phyloP scores from a whole-genome alignment of 2,797 vertebrate species.

The Protosalanx chinensis region DNA sequence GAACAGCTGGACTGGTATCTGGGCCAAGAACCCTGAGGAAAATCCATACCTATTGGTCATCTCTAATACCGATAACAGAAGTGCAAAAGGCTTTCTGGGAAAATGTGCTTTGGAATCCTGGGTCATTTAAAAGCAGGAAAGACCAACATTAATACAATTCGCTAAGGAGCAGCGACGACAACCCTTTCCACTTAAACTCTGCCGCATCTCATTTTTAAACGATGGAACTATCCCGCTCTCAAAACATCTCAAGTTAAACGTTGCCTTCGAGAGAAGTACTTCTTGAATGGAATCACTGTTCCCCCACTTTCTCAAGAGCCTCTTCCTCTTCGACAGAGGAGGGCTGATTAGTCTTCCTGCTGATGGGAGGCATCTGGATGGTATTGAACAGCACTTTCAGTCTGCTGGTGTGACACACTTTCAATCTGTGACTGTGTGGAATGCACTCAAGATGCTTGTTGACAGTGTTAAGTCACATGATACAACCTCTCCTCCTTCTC shows the following conservation, averaged over 20 bases:
- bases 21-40: conserved; percentile 4
- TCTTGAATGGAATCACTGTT: neutral
- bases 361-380: conserved; percentile 34
- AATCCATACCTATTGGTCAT: conserved; percentile 22
- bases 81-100: conserved; percentile 17
- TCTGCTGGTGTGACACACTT: conserved; percentile 21
- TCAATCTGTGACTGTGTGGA: conserved; percentile 29
- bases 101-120: conserved; percentile 24
- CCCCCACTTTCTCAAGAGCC: neutral
- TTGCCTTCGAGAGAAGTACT: neutral
- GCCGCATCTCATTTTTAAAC: neutral
- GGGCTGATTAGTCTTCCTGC: conserved; percentile 22
- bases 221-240: neutral
- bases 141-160: no score
- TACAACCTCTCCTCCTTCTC: neutral
- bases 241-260: neutral
- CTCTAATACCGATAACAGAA: conserved; percentile 12
- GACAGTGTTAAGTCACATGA: conserved; percentile 18
- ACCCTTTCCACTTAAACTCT: neutral
- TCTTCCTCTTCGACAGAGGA: neutral
- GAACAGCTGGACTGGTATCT: conserved; percentile 2
- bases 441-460: conserved; percentile 34
- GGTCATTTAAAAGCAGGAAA: neutral
- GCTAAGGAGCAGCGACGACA: no score
- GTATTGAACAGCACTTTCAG: conserved; percentile 31